These are phyloP conservation scores for Columba guinea DNA, from an alignment of 2,797 vertebrate species.

Conservation along the genomic window DNA sequence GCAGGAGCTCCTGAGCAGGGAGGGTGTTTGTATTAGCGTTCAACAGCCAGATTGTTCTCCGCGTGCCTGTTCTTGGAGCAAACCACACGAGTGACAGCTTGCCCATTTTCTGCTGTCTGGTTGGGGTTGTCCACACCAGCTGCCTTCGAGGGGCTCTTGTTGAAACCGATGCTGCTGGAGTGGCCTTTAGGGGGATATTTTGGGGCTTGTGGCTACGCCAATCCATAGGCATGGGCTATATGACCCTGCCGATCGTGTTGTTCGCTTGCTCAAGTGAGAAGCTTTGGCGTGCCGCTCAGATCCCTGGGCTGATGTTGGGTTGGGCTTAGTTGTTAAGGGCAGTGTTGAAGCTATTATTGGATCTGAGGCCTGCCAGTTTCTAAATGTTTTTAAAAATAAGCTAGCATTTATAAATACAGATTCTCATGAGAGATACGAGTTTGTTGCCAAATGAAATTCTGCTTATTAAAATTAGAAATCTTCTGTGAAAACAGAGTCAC, in stretches of 20 bases:
- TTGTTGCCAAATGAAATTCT: conserved; percentile 39
- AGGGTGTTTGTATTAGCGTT: neutral
- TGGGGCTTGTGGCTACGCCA: neutral
- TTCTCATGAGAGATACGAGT: conserved; percentile 16
- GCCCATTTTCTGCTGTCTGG: neutral
- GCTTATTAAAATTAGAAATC: conserved; percentile 45
- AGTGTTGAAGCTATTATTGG: conserved; percentile 41
- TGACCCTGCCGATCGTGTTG: neutral
- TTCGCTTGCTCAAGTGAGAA: neutral
- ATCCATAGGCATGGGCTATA: neutral
- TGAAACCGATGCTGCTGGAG: neutral
- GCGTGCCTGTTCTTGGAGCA: neutral
- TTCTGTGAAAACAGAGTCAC: conserved; percentile 39
- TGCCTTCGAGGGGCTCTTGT: neutral
- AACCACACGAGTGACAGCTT: neutral
- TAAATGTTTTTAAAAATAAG: conserved; percentile 46
- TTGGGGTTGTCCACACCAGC: neutral
- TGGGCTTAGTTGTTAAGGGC: conserved; percentile 22
- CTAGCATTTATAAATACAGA: conserved; percentile 47
- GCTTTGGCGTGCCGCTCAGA: neutral
- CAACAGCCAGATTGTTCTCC: neutral
- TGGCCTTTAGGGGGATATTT: neutral
- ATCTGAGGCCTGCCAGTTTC: conserved; percentile 38
- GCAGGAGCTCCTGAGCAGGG: neutral
- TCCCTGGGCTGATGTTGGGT: neutral